Evolutionary conservation across 2,888 invertebrate species (phyloP).

Genomic region (Leptopilina myrica): DNA sequence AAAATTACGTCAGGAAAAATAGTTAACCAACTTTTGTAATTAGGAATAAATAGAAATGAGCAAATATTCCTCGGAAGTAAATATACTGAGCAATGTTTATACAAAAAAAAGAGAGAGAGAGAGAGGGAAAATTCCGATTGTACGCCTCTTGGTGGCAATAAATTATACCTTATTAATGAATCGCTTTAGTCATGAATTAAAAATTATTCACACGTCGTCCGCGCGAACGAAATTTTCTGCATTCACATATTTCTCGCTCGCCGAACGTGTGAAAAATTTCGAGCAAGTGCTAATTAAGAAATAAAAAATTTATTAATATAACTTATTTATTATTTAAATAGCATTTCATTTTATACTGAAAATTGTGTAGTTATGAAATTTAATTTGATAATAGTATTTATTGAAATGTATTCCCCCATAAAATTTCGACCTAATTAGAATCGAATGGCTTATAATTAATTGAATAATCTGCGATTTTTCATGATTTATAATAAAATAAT

Average conservation of each 20-base stretch:
- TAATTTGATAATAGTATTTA: too few species aligned
- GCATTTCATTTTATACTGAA: too few species aligned
- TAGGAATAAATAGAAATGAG: constrained; percentile 9
- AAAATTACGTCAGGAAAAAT: not conserved
- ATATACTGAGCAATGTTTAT: not conserved
- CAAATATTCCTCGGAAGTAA: constrained; percentile 4
- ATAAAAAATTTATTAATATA: not conserved
- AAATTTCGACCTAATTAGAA: too few species aligned
- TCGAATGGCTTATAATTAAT: too few species aligned
- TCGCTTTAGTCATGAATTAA: not conserved
- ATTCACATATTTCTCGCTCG: not conserved
- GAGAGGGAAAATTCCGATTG: not conserved
- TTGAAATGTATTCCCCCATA: too few species aligned
- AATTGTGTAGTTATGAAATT: too few species aligned
- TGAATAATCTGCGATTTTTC: too few species aligned
- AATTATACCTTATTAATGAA: constrained; percentile 12
- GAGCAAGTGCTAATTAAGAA: not conserved
- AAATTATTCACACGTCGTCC: not conserved
- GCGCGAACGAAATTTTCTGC: not conserved
- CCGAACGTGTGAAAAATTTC: not conserved
- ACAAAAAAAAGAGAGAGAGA: not conserved
- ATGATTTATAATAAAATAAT: too few species aligned
- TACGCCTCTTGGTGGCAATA: constrained; percentile 1
- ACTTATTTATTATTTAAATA: not conserved
- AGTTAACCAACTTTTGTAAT: constrained; percentile 4